Evolutionary conservation across 2,113 vertebrate genomes (phyloP).

Genomic region (Orthonyx spaldingii): DNA sequence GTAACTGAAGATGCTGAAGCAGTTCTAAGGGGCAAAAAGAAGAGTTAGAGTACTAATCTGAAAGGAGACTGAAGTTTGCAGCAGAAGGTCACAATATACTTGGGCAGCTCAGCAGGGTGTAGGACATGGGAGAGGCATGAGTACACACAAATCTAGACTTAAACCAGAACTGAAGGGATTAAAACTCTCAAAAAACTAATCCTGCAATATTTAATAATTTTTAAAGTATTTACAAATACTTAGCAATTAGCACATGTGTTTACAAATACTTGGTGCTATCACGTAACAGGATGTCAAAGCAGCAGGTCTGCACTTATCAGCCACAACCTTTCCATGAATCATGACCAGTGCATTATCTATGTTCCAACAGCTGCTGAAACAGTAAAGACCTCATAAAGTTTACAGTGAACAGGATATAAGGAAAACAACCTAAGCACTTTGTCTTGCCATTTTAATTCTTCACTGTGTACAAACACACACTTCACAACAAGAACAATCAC

Average conservation of each 20-base stretch:
- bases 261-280: background rate
- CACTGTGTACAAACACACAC: background rate
- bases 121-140: accelerated
- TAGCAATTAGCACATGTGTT: background rate
- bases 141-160: background rate
- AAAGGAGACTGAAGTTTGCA: background rate
- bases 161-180: background rate
- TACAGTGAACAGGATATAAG: background rate
- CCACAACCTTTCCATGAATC: background rate
- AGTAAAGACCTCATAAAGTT: background rate
- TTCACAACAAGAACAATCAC: background rate
- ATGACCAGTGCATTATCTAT: background rate
- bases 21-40: background rate
- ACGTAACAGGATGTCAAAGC: background rate
- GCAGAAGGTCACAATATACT: background rate
- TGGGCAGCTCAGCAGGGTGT: background rate
- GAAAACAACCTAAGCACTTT: background rate
- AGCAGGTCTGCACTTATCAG: constrained; percentile 37
- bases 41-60: background rate
- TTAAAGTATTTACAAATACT: background rate
- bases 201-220: background rate
- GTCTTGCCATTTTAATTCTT: background rate
- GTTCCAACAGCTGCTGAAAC: background rate
- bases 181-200: background rate
- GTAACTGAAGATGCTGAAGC: background rate